Evolutionary conservation across 2,113 vertebrate genomes (phyloP).

Genomic region (Ageneiosus marmoratus): DNA sequence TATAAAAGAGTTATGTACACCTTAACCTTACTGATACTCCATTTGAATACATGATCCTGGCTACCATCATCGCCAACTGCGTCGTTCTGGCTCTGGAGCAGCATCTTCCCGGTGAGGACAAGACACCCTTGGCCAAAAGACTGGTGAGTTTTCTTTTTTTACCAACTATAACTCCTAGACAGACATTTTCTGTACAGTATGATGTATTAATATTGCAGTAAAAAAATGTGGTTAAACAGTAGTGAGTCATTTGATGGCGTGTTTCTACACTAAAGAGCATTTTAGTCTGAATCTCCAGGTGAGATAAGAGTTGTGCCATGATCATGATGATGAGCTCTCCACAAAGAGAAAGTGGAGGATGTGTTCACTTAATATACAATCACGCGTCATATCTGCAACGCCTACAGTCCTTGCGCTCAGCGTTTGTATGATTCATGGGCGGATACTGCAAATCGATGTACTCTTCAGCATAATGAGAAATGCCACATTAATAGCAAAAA

Average conservation of each 20-base stretch:
- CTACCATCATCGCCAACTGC: constrained; percentile 98
- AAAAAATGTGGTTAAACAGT: not conserved
- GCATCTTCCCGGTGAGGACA: constrained; percentile 94
- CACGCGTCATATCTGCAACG: constrained; percentile 41
- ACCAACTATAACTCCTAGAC: not conserved
- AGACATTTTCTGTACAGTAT: not conserved
- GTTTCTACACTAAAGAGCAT: not conserved
- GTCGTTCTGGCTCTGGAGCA: constrained; percentile 95
- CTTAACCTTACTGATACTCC: constrained; percentile 87
- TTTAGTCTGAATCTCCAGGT: constrained; percentile 11
- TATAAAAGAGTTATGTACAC: constrained; percentile 39
- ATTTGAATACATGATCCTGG: constrained; percentile 98
- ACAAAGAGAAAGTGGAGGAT: constrained; percentile 16
- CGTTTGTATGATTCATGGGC: constrained; percentile 33
- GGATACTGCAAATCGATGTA: not conserved
- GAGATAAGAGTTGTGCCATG: not conserved
- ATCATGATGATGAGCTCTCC: not conserved
- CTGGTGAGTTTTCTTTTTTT: constrained; percentile 77
- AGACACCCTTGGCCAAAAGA: constrained; percentile 95
- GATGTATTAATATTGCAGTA: not conserved
- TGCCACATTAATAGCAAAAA: not conserved
- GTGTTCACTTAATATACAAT: constrained; percentile 20
- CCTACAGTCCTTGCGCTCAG: constrained; percentile 7
- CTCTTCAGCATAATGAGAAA: constrained; percentile 5
- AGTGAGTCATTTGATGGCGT: not conserved